A percentile compares a stretch with the other conserved stretches of the same genome.
phyloP scores from a whole-genome alignment of 2,113 vertebrate species.

The Ia io region DNA sequence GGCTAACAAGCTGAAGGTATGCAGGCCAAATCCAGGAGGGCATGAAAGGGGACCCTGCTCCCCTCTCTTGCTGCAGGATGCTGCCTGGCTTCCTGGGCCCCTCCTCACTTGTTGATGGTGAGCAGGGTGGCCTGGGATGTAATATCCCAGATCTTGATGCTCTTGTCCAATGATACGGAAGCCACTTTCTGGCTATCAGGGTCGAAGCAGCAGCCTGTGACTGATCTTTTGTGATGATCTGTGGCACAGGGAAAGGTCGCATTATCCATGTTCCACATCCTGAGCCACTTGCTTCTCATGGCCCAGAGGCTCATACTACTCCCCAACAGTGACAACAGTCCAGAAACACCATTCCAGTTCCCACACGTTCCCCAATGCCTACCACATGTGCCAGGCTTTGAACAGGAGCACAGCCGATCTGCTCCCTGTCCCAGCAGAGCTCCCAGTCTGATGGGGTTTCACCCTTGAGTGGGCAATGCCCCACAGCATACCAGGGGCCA shows the following conservation, averaged over 20 bases:
- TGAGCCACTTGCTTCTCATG: fast-evolving
- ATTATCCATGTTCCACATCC: fast-evolving
- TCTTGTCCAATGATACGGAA: conserved; percentile 82
- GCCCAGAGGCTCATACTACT: too few species aligned
- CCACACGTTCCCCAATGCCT: neutral
- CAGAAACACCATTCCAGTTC: neutral
- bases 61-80: neutral
- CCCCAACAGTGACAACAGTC: fast-evolving
- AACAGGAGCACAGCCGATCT: fast-evolving
- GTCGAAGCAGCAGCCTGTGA: conserved; percentile 85
- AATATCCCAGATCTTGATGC: conserved; percentile 86
- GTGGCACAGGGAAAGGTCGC: neutral
- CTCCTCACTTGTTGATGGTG: conserved; percentile 81
- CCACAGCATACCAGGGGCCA: fast-evolving
- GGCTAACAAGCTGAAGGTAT: neutral
- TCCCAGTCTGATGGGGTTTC: neutral
- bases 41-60: fast-evolving
- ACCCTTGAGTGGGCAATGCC: neutral
- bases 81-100: neutral
- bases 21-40: neutral
- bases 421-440: too few species aligned
- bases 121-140: conserved; percentile 77
- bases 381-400: neutral
- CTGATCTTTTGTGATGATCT: conserved; percentile 83
- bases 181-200: conserved; percentile 81